Evolutionary conservation across 2,797 vertebrate genomes (phyloP), one percentile per base, ranked within the genome.

Genomic region (Platalea minor): DNA sequence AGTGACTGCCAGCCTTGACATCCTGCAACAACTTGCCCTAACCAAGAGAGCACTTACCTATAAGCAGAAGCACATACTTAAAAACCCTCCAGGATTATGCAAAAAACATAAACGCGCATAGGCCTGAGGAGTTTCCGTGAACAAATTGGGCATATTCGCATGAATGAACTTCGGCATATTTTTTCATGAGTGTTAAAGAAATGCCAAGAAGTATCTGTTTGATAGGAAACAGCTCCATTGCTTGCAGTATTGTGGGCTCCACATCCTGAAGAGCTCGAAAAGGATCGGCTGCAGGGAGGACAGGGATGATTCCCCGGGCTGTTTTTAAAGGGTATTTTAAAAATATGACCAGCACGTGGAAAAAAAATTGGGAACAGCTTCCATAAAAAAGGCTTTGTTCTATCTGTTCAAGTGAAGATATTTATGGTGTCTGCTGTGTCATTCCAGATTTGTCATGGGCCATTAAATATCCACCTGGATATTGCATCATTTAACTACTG

Each of bases 401-500:
- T 85, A 95, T 97, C 94, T 92, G 90, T 94, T 97, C 13, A 3
- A 48, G 53, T 72, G 83, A 89, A 97, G 95, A 97, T 98, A 97
- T 97, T 98, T 97, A 97, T 92, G 85, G 84, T 96, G 91, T 96
- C 92, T 92, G 94, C 88, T 89, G 70, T 93, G 91, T 97, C 97
- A 97, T 97, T 97, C 96, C 96, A 96, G 90, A 97, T 97, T 98
- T 45, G 77, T 61, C 91, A 97, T 76, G 95, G 97, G 60, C 95
- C 96, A 93, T 98, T 98, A 96, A 97, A 94, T 79, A 96, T 79
- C 96, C 97, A 97, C 98, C 98, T 98, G 98, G 96, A 97, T 81
- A 84, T 96, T 97, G 97, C 94, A 96, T 97, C 98, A 93, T 92
- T 95, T 97, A 97, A 95, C 97, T 95, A 91, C 92, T 94, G 97